Conservation (phyloP, 1,140 invertebrate genomes). For the Lordiphosa stackelbergi region DNA sequence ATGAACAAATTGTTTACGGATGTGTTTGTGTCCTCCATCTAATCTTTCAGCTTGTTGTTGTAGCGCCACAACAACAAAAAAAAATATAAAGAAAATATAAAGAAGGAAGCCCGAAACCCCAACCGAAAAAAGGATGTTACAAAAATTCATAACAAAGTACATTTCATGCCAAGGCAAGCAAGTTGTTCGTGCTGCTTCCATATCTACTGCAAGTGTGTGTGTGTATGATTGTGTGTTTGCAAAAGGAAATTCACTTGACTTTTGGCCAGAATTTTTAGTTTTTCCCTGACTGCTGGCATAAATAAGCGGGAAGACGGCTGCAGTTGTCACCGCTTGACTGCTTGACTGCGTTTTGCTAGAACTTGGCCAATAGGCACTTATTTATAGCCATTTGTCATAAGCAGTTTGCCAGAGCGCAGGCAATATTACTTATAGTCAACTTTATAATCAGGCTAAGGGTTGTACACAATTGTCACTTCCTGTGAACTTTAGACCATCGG, state of each 20-base stretch:
- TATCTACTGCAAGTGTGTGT: conserved; percentile 1
- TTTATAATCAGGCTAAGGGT: conserved; percentile 23
- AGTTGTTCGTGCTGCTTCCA: conserved; percentile 37
- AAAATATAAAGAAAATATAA: neutral
- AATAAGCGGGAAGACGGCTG: conserved; percentile 60
- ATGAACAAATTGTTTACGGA: conserved; percentile 75
- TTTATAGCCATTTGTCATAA: conserved; percentile 67
- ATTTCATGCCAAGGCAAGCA: conserved; percentile 61
- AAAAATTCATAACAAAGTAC: conserved; percentile 73
- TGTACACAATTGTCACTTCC: no score
- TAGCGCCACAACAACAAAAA: conserved; percentile 1
- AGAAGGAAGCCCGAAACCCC: conserved; percentile 28
- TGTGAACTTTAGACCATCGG: no score
- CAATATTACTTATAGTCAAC: conserved; percentile 23
- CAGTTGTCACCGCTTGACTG: conserved; percentile 62
- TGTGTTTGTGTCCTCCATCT: conserved; percentile 65
- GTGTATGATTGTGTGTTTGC: conserved; percentile 26
- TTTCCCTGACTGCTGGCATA: conserved; percentile 37
- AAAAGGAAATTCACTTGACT: conserved; percentile 71
- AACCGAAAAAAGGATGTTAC: conserved; percentile 59
- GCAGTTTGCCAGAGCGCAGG: conserved; percentile 47
- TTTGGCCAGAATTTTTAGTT: conserved; percentile 61
- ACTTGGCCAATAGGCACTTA: conserved; percentile 54
- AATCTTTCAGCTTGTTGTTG: conserved; percentile 34
- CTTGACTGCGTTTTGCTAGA: conserved; percentile 44